Evolutionary conservation across 2,113 vertebrate genomes (phyloP).

Genomic region (Psophia crepitans): DNA sequence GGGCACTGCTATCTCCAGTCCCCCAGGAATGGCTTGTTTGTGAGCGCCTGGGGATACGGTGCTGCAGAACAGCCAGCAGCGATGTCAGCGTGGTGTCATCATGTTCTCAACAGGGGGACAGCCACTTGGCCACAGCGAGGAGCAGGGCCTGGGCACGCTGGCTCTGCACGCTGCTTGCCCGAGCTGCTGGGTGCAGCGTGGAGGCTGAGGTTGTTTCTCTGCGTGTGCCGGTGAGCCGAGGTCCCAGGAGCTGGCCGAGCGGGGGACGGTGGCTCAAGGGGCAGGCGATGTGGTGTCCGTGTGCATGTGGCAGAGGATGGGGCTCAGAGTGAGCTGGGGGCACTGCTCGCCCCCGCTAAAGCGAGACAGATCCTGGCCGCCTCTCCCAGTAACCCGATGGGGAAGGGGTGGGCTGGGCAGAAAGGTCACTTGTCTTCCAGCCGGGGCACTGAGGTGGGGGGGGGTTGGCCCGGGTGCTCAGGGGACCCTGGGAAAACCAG

Average conservation of each 20-base stretch:
- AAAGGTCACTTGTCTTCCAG: neutral
- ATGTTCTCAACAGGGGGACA: neutral
- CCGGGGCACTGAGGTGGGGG: neutral
- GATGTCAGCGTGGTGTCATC: neutral
- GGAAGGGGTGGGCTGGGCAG: neutral
- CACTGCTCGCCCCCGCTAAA: fast-evolving
- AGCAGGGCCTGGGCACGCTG: neutral
- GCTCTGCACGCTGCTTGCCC: neutral
- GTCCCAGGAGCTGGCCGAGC: neutral
- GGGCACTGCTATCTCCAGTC: neutral
- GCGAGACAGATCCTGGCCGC: neutral
- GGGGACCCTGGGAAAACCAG: neutral
- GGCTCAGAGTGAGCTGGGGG: neutral
- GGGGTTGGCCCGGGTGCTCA: neutral
- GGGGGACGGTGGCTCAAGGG: neutral
- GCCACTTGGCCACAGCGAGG: fast-evolving
- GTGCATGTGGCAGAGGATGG: neutral
- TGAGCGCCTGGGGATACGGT: neutral
- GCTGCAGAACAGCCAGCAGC: neutral
- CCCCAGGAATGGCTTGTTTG: neutral
- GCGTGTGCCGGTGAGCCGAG: fast-evolving
- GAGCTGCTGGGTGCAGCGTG: neutral
- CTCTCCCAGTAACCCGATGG: neutral
- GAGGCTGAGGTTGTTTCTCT: neutral
- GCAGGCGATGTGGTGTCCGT: neutral